A percentile compares a stretch with the other conserved stretches of the same genome.
Evolutionary conservation across 2,797 vertebrate species (phyloP).

Genomic region (Monodelphis domestica): DNA sequence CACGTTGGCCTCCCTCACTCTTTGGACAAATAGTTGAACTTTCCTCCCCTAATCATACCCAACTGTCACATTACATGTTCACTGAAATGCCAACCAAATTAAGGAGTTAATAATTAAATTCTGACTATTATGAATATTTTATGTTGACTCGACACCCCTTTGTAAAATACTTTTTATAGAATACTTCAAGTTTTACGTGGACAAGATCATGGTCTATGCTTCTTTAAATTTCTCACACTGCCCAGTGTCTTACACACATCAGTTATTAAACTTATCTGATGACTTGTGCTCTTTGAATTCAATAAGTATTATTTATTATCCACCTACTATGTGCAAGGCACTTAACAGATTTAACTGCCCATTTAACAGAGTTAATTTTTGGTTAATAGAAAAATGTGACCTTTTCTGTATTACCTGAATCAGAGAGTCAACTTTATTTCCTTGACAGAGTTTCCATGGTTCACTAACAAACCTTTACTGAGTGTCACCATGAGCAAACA

Average conservation of each 20-base stretch:
- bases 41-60: neutral
- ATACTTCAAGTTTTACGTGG: conserved; percentile 35
- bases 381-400: neutral
- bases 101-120: conserved; percentile 22
- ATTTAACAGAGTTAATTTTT: neutral
- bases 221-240: neutral
- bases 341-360: neutral
- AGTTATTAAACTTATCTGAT: neutral
- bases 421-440: neutral
- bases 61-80: neutral
- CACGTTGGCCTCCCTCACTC: neutral
- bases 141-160: neutral
- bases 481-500: neutral
- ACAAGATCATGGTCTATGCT: neutral
- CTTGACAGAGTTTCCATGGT: neutral
- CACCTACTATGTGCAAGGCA: neutral
- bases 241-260: neutral
- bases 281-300: neutral
- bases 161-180: no score
- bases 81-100: conserved; percentile 25
- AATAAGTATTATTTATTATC: neutral
- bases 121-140: neutral
- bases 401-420: neutral
- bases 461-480: neutral
- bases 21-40: conserved; percentile 36